phyloP scores from a whole-genome alignment of 1,140 invertebrate species.

The Papilio polytes region DNA sequence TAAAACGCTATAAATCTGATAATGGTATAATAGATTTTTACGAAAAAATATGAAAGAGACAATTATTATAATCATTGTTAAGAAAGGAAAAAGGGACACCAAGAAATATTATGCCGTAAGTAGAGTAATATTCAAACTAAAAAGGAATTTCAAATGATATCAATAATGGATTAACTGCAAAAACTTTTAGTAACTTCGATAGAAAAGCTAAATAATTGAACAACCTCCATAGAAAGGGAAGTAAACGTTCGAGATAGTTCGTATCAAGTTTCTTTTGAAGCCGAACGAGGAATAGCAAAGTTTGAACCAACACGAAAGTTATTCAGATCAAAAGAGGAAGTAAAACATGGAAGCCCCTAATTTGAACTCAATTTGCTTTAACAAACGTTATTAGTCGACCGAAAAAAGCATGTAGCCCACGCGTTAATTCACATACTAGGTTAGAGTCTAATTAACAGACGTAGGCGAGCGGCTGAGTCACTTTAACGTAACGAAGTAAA shows the following conservation, averaged over 20 bases:
- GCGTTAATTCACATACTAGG: constrained; percentile 73
- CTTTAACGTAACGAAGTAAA: constrained; percentile 62
- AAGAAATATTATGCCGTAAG: neutral
- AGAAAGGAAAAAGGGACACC: neutral
- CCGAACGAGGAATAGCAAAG: neutral
- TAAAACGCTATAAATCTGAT: no score
- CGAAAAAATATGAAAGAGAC: neutral
- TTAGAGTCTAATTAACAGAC: constrained; percentile 71
- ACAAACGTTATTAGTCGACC: constrained; percentile 57
- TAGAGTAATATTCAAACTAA: neutral
- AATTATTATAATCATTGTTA: neutral
- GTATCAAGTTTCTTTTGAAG: constrained; percentile 27
- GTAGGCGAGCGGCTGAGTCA: constrained; percentile 72
- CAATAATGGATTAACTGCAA: neutral
- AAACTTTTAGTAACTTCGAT: neutral
- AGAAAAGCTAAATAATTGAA: constrained; percentile 10
- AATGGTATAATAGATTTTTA: no score
- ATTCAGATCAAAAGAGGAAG: neutral
- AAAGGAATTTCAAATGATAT: neutral
- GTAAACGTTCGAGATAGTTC: constrained; percentile 17
- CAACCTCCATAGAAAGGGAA: neutral
- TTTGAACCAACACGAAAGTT: constrained; percentile 13
- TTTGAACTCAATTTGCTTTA: constrained; percentile 60
- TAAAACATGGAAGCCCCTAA: constrained; percentile 53
- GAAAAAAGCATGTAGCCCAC: constrained; percentile 54